Evolutionary conservation across 2,888 invertebrate species (phyloP), one percentile per base, ranked within the genome.

Genomic region (Drosophila peninsularis): DNA sequence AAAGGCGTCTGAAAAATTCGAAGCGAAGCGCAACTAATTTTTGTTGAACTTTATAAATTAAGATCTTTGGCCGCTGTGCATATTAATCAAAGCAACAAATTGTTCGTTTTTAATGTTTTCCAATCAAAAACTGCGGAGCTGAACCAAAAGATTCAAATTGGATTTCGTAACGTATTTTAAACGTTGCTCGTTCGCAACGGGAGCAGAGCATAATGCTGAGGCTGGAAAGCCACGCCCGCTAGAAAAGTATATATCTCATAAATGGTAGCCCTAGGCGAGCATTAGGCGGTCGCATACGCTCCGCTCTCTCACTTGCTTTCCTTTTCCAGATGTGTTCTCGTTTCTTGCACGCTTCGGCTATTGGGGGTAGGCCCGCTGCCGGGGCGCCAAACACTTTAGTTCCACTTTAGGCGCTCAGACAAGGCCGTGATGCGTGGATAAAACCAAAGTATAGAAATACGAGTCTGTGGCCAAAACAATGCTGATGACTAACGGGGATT

Each of bases 321-420:
- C 19, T 34, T n/a, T 45, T 41, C n/a, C n/a, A 34, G 30, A 11
- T 17, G 34, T 45, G 45, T 56, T 72, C 56, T 63, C 30, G 34
- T 57, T 77, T 54, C 45, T 57, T 30, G 34, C 21, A 32, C n/a
- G 39, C 17, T 36, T 45, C 3, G 21, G 17, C 30, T 41, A 19
- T 62, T 27, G 19, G 27, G 56, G 55, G 34, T 39, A 58, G 52
- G 24, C 64, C 36, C 41, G 44, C 42, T 37, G 73, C 37, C 53
- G 54, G 72, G 83, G 83, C 83, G 83, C 83, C 83, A 86, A 61
- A 53, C 71, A 50, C 19, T 65, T 84, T 84, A 84, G 89, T 84
- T 84, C 86, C 83, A 86, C 72, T 64, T 71, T 56, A 45, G 52
- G 50, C 24, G 42, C 52, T 21, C 63, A 72, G 76, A 55, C 82